phyloP scores from a whole-genome alignment of 2,797 vertebrate genomes.

The Diceros bicornis region DNA sequence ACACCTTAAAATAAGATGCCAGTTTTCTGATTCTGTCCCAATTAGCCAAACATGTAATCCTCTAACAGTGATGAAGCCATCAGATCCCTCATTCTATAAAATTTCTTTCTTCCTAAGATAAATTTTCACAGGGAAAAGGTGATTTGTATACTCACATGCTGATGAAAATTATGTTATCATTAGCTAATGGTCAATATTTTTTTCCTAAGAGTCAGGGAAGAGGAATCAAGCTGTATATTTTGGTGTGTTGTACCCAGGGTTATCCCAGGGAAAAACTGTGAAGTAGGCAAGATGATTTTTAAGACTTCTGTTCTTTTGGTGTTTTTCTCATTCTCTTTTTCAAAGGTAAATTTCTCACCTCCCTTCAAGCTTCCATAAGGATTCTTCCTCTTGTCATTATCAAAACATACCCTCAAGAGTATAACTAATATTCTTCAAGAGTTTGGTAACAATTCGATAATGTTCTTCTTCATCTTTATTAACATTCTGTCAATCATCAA shows the following conservation, averaged over 20 bases:
- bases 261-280: background rate
- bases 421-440: background rate
- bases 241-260: background rate
- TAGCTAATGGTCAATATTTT: background rate
- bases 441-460: background rate
- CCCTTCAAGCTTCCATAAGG: background rate
- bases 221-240: background rate
- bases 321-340: background rate
- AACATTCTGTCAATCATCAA: background rate
- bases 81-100: background rate
- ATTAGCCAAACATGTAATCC: background rate
- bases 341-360: background rate
- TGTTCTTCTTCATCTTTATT: background rate
- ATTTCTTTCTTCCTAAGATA: background rate
- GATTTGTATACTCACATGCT: background rate
- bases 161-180: slow-evolving; percentile 32
- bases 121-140: background rate
- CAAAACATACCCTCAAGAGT: background rate
- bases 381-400: background rate
- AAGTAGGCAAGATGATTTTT: background rate
- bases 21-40: background rate
- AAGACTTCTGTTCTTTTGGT: background rate
- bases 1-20: background rate
- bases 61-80: background rate
- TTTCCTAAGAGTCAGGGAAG: background rate